phyloP scores from a whole-genome alignment of 2,797 vertebrate species.

The Selene dorsalis region DNA sequence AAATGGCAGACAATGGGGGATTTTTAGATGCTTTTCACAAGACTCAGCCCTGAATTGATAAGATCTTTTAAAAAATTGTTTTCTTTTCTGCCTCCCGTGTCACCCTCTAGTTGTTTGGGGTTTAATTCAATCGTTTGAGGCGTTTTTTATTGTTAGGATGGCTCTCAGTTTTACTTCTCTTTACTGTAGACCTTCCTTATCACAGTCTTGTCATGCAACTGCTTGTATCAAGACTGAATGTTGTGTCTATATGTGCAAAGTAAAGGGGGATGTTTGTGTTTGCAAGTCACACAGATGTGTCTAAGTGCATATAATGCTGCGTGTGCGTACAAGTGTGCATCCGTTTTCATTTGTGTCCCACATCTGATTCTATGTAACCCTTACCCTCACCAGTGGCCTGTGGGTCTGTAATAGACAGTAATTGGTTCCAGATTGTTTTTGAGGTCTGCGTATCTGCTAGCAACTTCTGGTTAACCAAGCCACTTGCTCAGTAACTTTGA shows the following conservation, averaged over 20 bases:
- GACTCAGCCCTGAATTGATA: constrained; percentile 53
- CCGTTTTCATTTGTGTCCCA: constrained; percentile 54
- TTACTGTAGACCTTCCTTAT: constrained; percentile 58
- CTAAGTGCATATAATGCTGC: not conserved
- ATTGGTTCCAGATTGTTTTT: constrained; percentile 84
- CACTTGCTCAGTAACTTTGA: constrained; percentile 83
- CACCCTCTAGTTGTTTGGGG: constrained; percentile 29
- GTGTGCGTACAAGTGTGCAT: constrained; percentile 50
- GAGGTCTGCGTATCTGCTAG: constrained; percentile 75
- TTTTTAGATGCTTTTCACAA: constrained; percentile 46
- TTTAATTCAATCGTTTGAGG: constrained; percentile 44
- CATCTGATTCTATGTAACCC: constrained; percentile 72
- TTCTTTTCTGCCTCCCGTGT: constrained; percentile 39
- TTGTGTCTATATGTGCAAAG: constrained; percentile 57
- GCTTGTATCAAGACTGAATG: constrained; percentile 41
- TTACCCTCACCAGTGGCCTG: constrained; percentile 70
- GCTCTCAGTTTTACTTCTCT: constrained; percentile 33
- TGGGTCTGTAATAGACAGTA: constrained; percentile 79
- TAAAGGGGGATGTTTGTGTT: constrained; percentile 4
- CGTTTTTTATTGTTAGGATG: constrained; percentile 36
- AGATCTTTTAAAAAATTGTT: constrained; percentile 50
- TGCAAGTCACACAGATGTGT: not conserved
- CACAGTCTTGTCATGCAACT: constrained; percentile 8
- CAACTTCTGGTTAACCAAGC: constrained; percentile 79
- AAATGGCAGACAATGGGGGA: constrained; percentile 53